Evolutionary conservation across 1,140 invertebrate species (phyloP).

Genomic region (Diuraphis noxia): DNA sequence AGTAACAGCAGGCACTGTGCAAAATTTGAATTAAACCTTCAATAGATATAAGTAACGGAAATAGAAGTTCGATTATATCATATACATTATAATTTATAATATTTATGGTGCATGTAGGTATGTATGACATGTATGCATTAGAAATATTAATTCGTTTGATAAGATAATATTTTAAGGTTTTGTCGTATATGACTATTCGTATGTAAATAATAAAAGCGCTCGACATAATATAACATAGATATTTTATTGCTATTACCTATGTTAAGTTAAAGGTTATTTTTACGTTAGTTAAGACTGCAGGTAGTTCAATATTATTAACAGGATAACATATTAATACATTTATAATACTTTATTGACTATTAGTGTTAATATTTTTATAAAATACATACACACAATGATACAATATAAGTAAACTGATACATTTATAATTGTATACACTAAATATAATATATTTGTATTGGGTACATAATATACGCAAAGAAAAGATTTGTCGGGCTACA

Average conservation of each 20-base stretch:
- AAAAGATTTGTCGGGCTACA: neutral
- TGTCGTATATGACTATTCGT: neutral
- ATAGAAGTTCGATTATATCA: neutral
- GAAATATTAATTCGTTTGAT: constrained; percentile 27
- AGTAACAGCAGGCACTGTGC: neutral
- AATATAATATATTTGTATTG: neutral
- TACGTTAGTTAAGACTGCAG: neutral
- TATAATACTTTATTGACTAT: neutral
- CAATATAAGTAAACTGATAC: neutral
- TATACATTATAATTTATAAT: neutral
- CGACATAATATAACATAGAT: neutral
- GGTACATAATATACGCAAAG: neutral
- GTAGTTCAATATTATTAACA: neutral
- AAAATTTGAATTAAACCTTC: constrained; percentile 9
- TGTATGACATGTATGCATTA: constrained; percentile 3
- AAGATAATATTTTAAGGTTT: neutral
- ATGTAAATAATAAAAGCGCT: neutral
- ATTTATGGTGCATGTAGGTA: neutral
- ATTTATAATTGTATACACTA: neutral
- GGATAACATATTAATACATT: neutral
- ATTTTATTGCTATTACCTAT: neutral
- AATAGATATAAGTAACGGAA: neutral
- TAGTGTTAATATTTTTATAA: neutral
- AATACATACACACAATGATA: neutral
- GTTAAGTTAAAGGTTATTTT: neutral